phyloP scores from a whole-genome alignment of 2,113 vertebrate genomes.

The Lepus timidus region DNA sequence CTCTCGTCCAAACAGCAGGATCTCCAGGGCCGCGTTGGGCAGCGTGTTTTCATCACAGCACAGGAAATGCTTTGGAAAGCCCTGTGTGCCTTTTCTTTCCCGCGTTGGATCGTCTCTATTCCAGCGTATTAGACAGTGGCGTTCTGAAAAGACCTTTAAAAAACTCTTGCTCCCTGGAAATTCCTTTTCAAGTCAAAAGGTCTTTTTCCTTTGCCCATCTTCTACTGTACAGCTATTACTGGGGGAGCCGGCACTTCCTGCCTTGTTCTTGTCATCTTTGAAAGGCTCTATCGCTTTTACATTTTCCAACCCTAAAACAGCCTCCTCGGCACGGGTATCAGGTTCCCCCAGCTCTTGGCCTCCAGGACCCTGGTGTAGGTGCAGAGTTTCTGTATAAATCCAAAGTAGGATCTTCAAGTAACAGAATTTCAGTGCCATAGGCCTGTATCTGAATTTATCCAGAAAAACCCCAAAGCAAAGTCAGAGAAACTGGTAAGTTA shows the following conservation, averaged over 20 bases:
- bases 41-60: neutral
- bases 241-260: neutral
- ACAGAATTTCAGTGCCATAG: neutral
- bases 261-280: neutral
- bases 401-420: neutral
- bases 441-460: neutral
- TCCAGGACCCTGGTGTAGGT: neutral
- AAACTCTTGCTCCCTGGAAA: neutral
- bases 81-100: neutral
- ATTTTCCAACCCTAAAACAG: neutral
- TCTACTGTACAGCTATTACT: neutral
- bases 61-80: neutral
- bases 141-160: neutral
- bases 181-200: neutral
- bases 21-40: neutral
- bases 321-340: neutral
- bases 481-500: slow-evolving; percentile 10
- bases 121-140: neutral
- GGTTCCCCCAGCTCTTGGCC: neutral
- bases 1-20: neutral
- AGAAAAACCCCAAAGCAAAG: neutral
- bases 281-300: neutral
- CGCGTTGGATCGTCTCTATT: neutral
- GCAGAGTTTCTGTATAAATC: slow-evolving; percentile 2
- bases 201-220: neutral